Evolutionary conservation across 1,140 invertebrate genomes (phyloP).

Genomic region (Drosophila littoralis): DNA sequence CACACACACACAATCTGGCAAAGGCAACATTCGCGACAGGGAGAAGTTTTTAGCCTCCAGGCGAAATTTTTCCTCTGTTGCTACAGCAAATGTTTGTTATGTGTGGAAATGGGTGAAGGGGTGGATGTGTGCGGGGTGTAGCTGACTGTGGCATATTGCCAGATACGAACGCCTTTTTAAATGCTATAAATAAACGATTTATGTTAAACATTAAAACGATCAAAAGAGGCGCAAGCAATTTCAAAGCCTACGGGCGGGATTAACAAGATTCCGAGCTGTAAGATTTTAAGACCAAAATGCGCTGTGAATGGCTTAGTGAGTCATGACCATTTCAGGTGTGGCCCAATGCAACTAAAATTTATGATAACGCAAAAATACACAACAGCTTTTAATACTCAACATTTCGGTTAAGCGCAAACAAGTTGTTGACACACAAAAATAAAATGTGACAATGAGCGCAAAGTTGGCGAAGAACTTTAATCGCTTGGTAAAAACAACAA

Average conservation of each 20-base stretch:
- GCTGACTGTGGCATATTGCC: constrained; percentile 5
- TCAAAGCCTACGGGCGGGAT: constrained; percentile 29
- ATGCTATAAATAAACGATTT: constrained; percentile 49
- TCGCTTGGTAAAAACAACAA: no score
- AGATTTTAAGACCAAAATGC: constrained; percentile 2
- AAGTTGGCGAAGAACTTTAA: not conserved
- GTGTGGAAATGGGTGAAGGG: no score
- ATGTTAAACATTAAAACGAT: constrained; percentile 46
- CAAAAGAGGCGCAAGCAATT: constrained; percentile 31
- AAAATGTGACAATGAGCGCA: not conserved
- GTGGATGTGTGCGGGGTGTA: not conserved
- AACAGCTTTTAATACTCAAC: not conserved
- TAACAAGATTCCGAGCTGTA: constrained; percentile 29
- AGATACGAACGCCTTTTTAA: constrained; percentile 31
- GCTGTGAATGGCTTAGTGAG: not conserved
- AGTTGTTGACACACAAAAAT: not conserved
- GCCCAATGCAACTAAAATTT: not conserved
- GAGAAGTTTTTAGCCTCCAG: constrained; percentile 23
- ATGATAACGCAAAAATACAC: not conserved
- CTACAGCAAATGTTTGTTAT: constrained; percentile 29
- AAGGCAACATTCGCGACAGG: constrained; percentile 21
- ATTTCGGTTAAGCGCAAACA: constrained; percentile 20
- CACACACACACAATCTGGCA: not conserved
- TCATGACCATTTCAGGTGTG: constrained; percentile 8
- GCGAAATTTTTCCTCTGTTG: constrained; percentile 23